Percentiles rank a stretch among this genome's conserved stretches.
These are phyloP conservation scores for Ceuthmochares aereus DNA, from an alignment of 2,113 vertebrate genomes.

Conservation along the genomic window DNA sequence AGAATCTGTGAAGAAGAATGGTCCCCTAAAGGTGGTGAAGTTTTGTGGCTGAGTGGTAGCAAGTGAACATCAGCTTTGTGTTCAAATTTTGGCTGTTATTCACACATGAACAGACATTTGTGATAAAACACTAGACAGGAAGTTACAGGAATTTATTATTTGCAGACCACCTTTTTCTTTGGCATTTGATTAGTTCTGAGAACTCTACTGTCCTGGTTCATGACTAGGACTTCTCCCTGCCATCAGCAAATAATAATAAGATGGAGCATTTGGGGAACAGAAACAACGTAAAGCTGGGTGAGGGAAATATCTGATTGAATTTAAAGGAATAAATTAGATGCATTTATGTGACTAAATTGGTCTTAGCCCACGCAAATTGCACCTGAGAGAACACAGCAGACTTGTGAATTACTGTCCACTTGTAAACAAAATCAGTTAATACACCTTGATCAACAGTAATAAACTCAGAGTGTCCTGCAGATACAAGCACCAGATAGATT, in stretches of 20 bases:
- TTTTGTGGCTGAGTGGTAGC: neutral
- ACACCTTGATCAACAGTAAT: neutral
- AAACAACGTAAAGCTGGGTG: neutral
- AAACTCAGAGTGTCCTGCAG: neutral
- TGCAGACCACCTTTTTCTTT: neutral
- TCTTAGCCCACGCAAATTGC: neutral
- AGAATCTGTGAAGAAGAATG: neutral
- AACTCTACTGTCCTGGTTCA: neutral
- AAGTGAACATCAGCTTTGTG: neutral
- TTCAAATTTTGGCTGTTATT: neutral
- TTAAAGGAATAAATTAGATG: neutral
- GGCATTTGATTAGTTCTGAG: neutral
- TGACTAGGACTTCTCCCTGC: neutral
- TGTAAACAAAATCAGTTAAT: neutral
- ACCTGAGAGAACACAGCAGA: neutral
- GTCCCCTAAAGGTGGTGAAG: rapidly evolving
- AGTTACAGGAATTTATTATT: neutral
- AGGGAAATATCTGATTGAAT: neutral
- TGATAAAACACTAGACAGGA: neutral
- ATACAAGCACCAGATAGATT: neutral
- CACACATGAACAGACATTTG: neutral
- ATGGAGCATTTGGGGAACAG: neutral
- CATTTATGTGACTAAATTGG: neutral
- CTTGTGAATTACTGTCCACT: neutral
- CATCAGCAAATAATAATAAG: neutral